Evolutionary conservation across 2,888 invertebrate genomes (phyloP), one percentile per base, ranked within the genome.

Genomic region (Celastrina argiolus): DNA sequence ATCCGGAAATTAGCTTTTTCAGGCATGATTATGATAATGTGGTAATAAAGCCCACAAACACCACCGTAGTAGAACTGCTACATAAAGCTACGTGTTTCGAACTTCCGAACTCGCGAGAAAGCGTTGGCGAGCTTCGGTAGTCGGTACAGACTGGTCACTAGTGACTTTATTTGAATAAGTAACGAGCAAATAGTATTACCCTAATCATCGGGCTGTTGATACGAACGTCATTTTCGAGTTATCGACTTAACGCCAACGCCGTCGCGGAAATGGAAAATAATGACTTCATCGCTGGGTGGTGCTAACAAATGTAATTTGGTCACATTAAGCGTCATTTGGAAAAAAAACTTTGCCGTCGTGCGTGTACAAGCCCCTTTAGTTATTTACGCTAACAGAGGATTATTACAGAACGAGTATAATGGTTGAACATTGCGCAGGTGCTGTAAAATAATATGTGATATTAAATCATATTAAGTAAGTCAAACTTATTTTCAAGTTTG

Each of bases 171-270:
- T 22, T 82, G 81, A 84, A 83, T 87, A 74, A 81, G 81, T 87
- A 88, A 88, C 85, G 83, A 85, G 80, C 78, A 77, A 76, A 81
- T 80, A 79, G 78, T 77, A 76, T 22, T 31, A 18, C 22, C 39
- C 22, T 39, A 81, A 84, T 84, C 81, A 82, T 77, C 72, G 74
- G 81, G 80, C 81, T 71, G 82, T 84, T 83, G 76, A 76, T 81
- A 84, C 83, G 79, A 86, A 87, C 81, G 87, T 90, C 83, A 90
- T 90, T 91, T 90, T 90, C 90, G 87, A 90, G 87, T 91, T 91
- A 90, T 89, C 90, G 88, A 86, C 85, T 88, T 86, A 83, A 81
- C 87, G 80, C 87, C 77, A 66, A 67, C 68, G 65, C 65, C 63
- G 77, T 74, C 78, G 81, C 85, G 89, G 88, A 90, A 91, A 91